phyloP scores from a whole-genome alignment of 2,113 vertebrate species.

The Seriola dumerili region DNA sequence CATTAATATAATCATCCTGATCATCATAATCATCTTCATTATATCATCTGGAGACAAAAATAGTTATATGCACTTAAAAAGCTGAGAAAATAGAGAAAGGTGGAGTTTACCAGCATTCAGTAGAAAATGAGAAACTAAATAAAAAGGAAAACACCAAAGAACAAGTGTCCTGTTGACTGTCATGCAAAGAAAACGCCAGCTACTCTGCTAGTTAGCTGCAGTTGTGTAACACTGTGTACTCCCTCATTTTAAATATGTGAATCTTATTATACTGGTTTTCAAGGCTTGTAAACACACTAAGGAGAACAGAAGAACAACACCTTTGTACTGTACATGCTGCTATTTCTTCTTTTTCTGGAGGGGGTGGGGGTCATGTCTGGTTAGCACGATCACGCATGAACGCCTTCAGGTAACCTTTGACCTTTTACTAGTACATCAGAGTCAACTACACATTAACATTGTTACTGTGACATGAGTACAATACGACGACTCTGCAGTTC shows the following conservation, averaged over 20 bases:
- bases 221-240: conserved; percentile 73
- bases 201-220: conserved; percentile 73
- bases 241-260: conserved; percentile 69
- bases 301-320: conserved; percentile 76
- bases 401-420: conserved; percentile 46
- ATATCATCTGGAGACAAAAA: conserved; percentile 83
- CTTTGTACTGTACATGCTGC: conserved; percentile 78
- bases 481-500: conserved; percentile 27
- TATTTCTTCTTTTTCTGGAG: conserved; percentile 48
- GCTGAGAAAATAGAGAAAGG: conserved; percentile 81
- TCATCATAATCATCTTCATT: conserved; percentile 64
- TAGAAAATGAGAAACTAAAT: conserved; percentile 79
- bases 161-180: conserved; percentile 74
- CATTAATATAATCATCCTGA: conserved; percentile 65
- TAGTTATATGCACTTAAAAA: conserved; percentile 83
- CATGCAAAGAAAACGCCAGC: conserved; percentile 83
- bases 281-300: conserved; percentile 74
- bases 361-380: neutral
- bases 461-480: conserved; percentile 47
- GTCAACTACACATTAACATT: conserved; percentile 17
- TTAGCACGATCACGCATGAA: conserved; percentile 28
- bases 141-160: conserved; percentile 71
- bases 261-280: conserved; percentile 64
- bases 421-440: conserved; percentile 32
- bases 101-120: conserved; percentile 82